Conservation (phyloP, 2,113 vertebrate species). For the Mesocricetus auratus region DNA sequence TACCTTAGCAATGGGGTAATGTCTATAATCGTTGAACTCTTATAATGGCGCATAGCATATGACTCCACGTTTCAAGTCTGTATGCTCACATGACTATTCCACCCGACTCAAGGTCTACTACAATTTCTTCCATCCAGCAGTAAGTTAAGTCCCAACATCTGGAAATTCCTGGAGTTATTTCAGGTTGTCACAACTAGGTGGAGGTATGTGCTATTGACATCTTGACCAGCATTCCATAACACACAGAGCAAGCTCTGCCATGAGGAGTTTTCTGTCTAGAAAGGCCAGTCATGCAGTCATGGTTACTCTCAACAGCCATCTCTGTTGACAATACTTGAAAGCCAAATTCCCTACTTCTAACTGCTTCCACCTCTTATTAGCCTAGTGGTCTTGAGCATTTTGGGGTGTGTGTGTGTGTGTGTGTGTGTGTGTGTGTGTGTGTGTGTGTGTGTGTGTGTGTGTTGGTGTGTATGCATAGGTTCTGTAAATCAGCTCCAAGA, state of each 20-base stretch:
- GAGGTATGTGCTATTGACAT: not conserved
- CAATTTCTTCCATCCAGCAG: not conserved
- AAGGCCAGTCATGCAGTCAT: no score
- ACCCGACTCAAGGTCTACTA: not conserved
- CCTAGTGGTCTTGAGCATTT: not conserved
- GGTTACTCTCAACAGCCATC: accelerated
- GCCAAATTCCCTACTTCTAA: not conserved
- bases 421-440: not conserved
- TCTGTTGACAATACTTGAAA: accelerated
- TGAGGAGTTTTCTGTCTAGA: not conserved
- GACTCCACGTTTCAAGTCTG: accelerated
- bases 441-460: not conserved
- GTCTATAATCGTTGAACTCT: not conserved
- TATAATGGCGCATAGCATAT: accelerated
- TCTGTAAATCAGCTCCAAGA: not conserved
- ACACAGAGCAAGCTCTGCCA: not conserved
- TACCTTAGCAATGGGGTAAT: not conserved
- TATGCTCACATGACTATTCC: no score
- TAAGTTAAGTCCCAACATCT: not conserved
- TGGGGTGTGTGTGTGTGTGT: not conserved
- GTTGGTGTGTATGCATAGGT: not conserved
- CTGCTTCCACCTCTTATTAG: not conserved
- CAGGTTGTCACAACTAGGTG: not conserved
- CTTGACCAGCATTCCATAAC: accelerated
- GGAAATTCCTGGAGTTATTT: not conserved